Evolutionary conservation across 2,888 invertebrate species (phyloP).

Genomic region (Heliconius sara): DNA sequence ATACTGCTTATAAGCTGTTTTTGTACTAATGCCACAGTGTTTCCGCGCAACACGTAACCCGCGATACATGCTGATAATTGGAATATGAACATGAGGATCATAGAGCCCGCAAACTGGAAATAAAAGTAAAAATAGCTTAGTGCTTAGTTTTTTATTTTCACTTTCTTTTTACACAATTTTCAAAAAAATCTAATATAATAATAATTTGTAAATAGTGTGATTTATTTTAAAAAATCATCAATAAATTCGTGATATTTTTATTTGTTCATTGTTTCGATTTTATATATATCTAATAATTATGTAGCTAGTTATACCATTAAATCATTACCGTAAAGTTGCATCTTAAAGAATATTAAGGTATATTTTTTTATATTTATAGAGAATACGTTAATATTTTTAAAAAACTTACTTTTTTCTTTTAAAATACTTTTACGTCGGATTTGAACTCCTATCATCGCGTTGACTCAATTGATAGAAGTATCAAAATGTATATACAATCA

Average conservation of each 20-base stretch:
- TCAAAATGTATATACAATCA: too few relatives aligned
- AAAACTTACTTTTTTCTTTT: not conserved
- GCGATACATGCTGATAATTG: conserved; percentile 91
- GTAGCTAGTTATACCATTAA: too few relatives aligned
- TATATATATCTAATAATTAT: too few relatives aligned
- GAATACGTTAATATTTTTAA: not conserved
- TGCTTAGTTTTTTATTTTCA: not conserved
- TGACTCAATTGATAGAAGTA: too few relatives aligned
- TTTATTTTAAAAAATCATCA: not conserved
- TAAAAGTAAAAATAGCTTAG: not conserved
- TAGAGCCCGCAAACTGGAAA: conserved; percentile 86
- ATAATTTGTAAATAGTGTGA: not conserved
- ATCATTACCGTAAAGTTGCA: too few relatives aligned
- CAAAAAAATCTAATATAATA: not conserved
- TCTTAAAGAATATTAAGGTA: too few relatives aligned
- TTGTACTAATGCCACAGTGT: conserved; percentile 81
- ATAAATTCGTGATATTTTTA: not conserved
- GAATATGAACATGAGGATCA: conserved; percentile 88
- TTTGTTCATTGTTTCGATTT: too few relatives aligned
- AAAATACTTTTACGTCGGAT: not conserved
- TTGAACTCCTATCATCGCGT: not conserved
- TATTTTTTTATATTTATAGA: too few relatives aligned
- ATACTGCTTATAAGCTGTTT: conserved; percentile 80
- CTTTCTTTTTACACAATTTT: not conserved
- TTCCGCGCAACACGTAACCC: conserved; percentile 85